These are phyloP conservation scores for Endomychus coccineus DNA, from an alignment of 2,888 invertebrate species.

Conservation along the genomic window DNA sequence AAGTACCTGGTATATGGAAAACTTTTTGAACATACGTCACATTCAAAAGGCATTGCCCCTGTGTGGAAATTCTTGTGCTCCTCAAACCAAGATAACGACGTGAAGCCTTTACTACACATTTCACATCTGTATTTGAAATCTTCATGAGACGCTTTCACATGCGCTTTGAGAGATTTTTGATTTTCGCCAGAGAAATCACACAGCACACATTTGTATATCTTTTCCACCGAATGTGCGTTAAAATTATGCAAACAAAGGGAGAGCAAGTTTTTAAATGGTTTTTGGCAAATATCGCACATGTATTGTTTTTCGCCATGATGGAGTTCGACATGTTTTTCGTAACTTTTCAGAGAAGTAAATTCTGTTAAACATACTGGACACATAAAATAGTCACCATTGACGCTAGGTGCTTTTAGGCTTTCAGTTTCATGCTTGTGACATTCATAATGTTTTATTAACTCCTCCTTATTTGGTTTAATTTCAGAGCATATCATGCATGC, in stretches of 20 bases:
- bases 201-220: slow-evolving; percentile 19
- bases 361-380: slow-evolving; percentile 29
- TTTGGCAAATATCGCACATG: slow-evolving; percentile 20
- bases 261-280: slow-evolving; percentile 23
- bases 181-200: slow-evolving; percentile 20
- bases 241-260: slow-evolving; percentile 24
- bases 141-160: slow-evolving; percentile 24
- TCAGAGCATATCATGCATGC: slow-evolving; percentile 17
- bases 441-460: slow-evolving; percentile 18
- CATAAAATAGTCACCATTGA: slow-evolving; percentile 21
- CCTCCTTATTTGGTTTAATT: slow-evolving; percentile 8
- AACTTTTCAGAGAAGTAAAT: slow-evolving; percentile 29
- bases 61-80: slow-evolving; percentile 34
- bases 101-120: slow-evolving; percentile 25
- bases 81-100: slow-evolving; percentile 18
- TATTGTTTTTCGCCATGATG: slow-evolving; percentile 20
- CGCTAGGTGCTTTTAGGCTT: slow-evolving; percentile 16
- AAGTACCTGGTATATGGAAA: slow-evolving; percentile 41
- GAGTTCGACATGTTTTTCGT: slow-evolving; percentile 33
- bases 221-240: slow-evolving; percentile 18
- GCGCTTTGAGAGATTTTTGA: slow-evolving; percentile 19
- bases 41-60: slow-evolving; percentile 45
- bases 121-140: slow-evolving; percentile 28
- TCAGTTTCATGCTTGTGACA: slow-evolving; percentile 23
- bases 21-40: slow-evolving; percentile 26